A percentile compares a stretch with the other conserved stretches of the same genome.
Conservation (phyloP, 2,888 invertebrate genomes). For the Clitarchus hookeri region DNA sequence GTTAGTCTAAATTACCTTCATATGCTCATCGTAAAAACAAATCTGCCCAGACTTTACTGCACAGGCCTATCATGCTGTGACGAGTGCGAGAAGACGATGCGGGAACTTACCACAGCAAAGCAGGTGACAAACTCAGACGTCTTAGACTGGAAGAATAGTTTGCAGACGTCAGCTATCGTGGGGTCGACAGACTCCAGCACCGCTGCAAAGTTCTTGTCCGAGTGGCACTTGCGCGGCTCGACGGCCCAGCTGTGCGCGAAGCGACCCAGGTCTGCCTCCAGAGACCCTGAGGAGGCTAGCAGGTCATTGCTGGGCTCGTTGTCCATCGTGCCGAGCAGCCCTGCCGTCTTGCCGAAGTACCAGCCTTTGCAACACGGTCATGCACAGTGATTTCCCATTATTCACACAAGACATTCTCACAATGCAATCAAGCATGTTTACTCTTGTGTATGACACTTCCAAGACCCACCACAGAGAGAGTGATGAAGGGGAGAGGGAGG, state of each 20-base stretch:
- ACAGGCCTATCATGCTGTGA: too few relatives aligned
- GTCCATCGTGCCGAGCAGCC: constrained; percentile 87
- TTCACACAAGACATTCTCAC: too few relatives aligned
- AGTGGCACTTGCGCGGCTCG: constrained; percentile 42
- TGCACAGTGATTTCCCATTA: too few relatives aligned
- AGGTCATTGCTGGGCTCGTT: constrained; percentile 86
- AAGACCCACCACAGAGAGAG: too few relatives aligned
- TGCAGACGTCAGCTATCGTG: constrained; percentile 56
- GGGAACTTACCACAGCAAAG: constrained; percentile 62
- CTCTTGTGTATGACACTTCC: too few relatives aligned
- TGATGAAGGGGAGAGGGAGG: too few relatives aligned
- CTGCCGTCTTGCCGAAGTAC: constrained; percentile 88
- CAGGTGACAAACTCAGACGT: constrained; percentile 72
- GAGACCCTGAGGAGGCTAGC: constrained; percentile 64
- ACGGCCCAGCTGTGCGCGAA: constrained; percentile 56
- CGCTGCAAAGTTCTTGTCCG: constrained; percentile 39
- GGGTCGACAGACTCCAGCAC: constrained; percentile 34
- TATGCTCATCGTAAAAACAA: too few relatives aligned
- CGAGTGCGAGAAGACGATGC: not conserved
- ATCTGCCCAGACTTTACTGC: too few relatives aligned
- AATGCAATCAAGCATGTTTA: too few relatives aligned
- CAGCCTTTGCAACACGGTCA: constrained; percentile 64
- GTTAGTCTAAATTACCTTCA: too few relatives aligned
- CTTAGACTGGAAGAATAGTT: constrained; percentile 68
- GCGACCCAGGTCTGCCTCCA: constrained; percentile 53